These are phyloP conservation scores for Babylonia areolata DNA, from an alignment of 1,140 invertebrate species.

Conservation along the genomic window DNA sequence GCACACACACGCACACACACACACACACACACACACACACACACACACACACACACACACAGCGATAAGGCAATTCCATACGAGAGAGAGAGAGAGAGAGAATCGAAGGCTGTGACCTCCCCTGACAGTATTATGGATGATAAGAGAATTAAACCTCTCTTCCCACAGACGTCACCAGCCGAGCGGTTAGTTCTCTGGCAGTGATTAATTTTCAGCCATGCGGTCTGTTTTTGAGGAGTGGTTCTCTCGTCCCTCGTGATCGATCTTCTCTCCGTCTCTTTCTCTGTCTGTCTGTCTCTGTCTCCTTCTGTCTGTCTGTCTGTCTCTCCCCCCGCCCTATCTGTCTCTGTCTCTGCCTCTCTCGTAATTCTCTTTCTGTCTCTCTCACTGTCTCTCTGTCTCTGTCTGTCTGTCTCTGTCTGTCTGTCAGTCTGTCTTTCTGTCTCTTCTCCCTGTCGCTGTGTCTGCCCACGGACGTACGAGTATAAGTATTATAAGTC, in stretches of 20 bases:
- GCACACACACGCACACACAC: not conserved
- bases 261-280: too few relatives aligned
- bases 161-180: too few relatives aligned
- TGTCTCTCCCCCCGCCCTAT: not conserved
- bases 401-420: not conserved
- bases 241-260: too few relatives aligned
- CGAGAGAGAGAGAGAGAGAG: constrained; percentile 14
- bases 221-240: too few relatives aligned
- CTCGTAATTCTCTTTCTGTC: too few relatives aligned
- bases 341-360: not conserved
- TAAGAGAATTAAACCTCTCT: too few relatives aligned
- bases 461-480: not conserved
- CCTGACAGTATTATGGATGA: too few relatives aligned
- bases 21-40: not conserved
- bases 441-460: not conserved
- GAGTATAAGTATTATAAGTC: too few relatives aligned
- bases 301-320: too few relatives aligned
- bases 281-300: too few relatives aligned
- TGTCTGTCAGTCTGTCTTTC: not conserved
- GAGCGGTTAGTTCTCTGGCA: too few relatives aligned
- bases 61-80: not conserved
- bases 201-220: too few relatives aligned
- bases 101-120: not conserved
- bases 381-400: not conserved
- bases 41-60: constrained; percentile 1